Evolutionary conservation across 2,888 invertebrate species (phyloP), one percentile per base, ranked within the genome.

Genomic region (Callinectes sapidus): DNA sequence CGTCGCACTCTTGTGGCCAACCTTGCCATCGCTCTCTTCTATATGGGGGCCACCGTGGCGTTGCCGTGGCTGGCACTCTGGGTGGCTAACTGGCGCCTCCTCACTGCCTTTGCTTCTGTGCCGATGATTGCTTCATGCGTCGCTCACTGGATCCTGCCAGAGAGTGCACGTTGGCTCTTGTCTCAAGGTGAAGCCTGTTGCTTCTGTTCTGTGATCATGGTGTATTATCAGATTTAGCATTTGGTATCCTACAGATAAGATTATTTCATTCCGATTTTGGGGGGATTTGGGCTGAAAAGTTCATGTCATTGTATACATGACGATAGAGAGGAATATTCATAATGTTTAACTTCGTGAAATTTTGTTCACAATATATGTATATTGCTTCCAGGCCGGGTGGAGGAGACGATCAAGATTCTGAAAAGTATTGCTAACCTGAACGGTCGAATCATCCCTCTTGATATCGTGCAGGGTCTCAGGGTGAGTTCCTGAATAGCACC

Each of bases 11-110:
- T 97, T 87, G 97, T 94, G 35, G 94, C 98, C 94, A 98, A 97
- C 0, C 97, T 98, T 92, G 96, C 98, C 32, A 97, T 97, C 42
- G 98, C 98, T 95, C 97, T 98, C 92, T 97, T 98, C 0, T 98
- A 98, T 95, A 98, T 98, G 0, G 96, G 98, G 95, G 98, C 98
- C 1, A 96, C 98, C 94, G 97, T 98, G 96, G 96, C 98, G 95
- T 96, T 98, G 89, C 97, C 98, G 0, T 97, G 97, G 13, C 97
- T 98, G 32, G 98, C 98, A 0, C 98, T 97, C 96, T 95, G 97
- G 87, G 96, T 98, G 18, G 96, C 98, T n/a, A 97, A 98, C 95
- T 98, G 98, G 98, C 96, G 97, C 88, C 96, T 97, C 94, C 96
- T 98, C 89, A 97, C 98, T 0, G 95, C 98, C 94, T 97, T 97